phyloP scores from a whole-genome alignment of 2,888 invertebrate species.

The Cyrtodaria siliqua region DNA sequence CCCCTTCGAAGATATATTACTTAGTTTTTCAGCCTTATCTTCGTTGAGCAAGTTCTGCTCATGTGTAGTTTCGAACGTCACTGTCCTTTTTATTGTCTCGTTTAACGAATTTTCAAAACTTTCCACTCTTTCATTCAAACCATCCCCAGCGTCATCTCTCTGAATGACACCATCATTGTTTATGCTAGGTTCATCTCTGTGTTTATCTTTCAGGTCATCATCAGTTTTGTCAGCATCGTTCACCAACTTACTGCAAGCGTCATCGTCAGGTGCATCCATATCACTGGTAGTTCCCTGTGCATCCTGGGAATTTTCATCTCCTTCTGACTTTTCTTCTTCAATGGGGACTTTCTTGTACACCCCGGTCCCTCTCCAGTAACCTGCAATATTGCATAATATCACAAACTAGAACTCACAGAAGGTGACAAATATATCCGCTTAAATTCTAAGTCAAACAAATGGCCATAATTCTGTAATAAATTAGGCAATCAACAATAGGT shows the following conservation, averaged over 20 bases:
- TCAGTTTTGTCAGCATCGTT: slow-evolving; percentile 6
- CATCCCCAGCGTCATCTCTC: neutral
- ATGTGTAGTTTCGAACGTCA: slow-evolving; percentile 33
- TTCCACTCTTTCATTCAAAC: slow-evolving; percentile 14
- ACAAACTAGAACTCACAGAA: neutral
- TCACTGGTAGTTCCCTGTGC: too few relatives aligned
- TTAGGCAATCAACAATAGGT: too few relatives aligned
- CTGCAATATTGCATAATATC: too few relatives aligned
- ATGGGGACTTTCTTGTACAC: slow-evolving; percentile 49
- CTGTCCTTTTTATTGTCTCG: slow-evolving; percentile 17
- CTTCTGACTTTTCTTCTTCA: slow-evolving; percentile 42
- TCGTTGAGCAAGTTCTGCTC: slow-evolving; percentile 25
- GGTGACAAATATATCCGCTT: too few relatives aligned
- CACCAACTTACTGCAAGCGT: neutral
- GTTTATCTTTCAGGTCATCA: too few relatives aligned
- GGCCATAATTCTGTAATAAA: too few relatives aligned
- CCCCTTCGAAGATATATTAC: slow-evolving; percentile 11
- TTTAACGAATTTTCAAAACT: slow-evolving; percentile 12
- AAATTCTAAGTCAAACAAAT: too few relatives aligned
- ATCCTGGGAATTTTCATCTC: neutral
- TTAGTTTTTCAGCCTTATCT: slow-evolving; percentile 26
- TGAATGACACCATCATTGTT: neutral
- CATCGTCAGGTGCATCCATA: neutral
- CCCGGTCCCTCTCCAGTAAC: slow-evolving; percentile 59
- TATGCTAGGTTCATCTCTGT: neutral